Conservation (phyloP, 2,888 invertebrate genomes). For the Cosmopolites sordidus region DNA sequence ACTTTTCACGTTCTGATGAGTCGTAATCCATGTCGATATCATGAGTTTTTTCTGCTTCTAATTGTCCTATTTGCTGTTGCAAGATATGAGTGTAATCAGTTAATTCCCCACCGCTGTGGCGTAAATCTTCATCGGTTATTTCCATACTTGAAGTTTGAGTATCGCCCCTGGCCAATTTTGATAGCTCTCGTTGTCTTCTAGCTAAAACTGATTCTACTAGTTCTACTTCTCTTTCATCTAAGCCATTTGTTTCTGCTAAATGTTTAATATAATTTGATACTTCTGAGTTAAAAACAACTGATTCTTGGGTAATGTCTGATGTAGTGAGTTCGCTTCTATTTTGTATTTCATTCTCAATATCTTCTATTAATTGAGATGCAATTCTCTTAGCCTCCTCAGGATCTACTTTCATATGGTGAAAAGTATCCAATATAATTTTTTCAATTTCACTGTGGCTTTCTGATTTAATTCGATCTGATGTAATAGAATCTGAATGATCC, state of each 20-base stretch:
- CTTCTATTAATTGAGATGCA: slow-evolving; percentile 51
- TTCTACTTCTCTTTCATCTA: slow-evolving; percentile 50
- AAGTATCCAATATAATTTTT: slow-evolving; percentile 45
- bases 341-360: slow-evolving; percentile 54
- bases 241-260: slow-evolving; percentile 48
- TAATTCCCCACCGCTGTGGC: slow-evolving; percentile 63
- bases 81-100: slow-evolving; percentile 56
- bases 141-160: slow-evolving; percentile 55
- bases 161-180: slow-evolving; percentile 47
- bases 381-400: slow-evolving; percentile 52
- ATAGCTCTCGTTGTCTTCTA: slow-evolving; percentile 47
- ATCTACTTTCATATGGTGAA: slow-evolving; percentile 47
- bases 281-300: slow-evolving; percentile 38
- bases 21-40: slow-evolving; percentile 44
- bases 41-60: slow-evolving; percentile 50
- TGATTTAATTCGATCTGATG: slow-evolving; percentile 44
- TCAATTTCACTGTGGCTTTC: slow-evolving; percentile 47
- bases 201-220: slow-evolving; percentile 52
- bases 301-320: slow-evolving; percentile 19
- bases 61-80: slow-evolving; percentile 46
- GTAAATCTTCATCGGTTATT: slow-evolving; percentile 63
- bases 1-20: slow-evolving; percentile 32
- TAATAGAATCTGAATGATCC: slow-evolving; percentile 43
- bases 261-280: slow-evolving; percentile 48
- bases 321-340: slow-evolving; percentile 36